These are phyloP conservation scores for Syrrhaptes paradoxus DNA, from an alignment of 2,113 vertebrate genomes.

Conservation along the genomic window DNA sequence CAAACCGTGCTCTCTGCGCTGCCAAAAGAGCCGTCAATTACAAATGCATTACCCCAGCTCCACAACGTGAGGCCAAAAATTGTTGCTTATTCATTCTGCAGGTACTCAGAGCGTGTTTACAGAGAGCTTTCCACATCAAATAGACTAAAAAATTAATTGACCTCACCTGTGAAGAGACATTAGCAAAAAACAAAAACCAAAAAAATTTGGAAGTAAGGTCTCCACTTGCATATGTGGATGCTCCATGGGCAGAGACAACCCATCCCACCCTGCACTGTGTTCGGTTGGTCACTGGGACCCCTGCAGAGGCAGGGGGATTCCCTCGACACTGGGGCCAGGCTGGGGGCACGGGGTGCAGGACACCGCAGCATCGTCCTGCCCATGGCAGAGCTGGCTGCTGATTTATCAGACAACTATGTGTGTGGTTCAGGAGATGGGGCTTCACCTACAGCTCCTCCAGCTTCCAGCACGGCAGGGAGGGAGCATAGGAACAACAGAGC, in stretches of 20 bases:
- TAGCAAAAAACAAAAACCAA: neutral
- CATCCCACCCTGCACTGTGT: fast-evolving
- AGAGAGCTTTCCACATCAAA: neutral
- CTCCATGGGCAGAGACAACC: neutral
- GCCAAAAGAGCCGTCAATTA: slow-evolving; percentile 20
- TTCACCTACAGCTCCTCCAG: neutral
- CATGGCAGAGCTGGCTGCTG: neutral
- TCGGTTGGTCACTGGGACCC: neutral
- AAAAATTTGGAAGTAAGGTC: neutral
- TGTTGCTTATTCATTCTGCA: neutral
- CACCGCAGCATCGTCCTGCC: fast-evolving
- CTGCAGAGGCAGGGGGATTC: neutral
- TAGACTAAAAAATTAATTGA: neutral
- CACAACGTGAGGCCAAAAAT: neutral
- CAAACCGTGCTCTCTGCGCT: neutral
- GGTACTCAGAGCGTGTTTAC: neutral
- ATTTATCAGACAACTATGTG: neutral
- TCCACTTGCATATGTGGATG: fast-evolving
- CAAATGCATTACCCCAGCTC: neutral
- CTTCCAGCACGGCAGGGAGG: fast-evolving
- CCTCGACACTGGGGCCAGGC: fast-evolving
- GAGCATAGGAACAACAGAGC: neutral
- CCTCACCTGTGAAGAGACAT: neutral
- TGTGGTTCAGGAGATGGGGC: neutral
- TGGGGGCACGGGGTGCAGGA: fast-evolving